Evolutionary conservation across 2,888 invertebrate species (phyloP).

Genomic region (Diogma glabrata): DNA sequence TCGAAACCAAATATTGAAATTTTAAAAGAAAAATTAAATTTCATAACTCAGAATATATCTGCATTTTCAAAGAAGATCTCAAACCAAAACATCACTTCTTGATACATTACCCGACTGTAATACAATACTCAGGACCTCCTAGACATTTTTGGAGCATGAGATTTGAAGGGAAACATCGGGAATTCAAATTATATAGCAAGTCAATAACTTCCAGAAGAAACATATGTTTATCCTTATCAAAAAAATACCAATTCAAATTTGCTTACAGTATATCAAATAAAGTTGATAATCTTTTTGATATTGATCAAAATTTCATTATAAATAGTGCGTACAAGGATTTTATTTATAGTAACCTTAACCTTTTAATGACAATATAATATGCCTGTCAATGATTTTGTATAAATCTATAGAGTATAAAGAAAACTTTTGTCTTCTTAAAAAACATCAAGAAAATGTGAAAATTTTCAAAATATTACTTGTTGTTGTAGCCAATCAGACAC

Average conservation of each 20-base stretch:
- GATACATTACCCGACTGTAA: conserved; percentile 15
- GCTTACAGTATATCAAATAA: neutral
- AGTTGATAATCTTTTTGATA: neutral
- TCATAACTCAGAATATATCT: conserved; percentile 12
- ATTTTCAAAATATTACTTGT: conserved; percentile 1
- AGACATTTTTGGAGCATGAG: conserved; percentile 16
- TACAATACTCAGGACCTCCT: conserved; percentile 15
- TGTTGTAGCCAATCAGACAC: neutral
- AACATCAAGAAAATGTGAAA: too few species aligned
- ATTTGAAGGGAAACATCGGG: conserved; percentile 17
- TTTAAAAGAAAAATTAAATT: conserved; percentile 13
- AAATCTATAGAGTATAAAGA: neutral
- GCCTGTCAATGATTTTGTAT: neutral
- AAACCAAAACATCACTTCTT: conserved; percentile 17
- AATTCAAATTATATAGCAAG: neutral
- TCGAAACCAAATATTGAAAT: conserved; percentile 3
- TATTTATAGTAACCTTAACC: neutral
- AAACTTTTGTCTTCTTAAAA: neutral
- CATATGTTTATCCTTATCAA: neutral
- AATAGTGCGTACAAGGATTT: neutral
- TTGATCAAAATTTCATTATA: neutral
- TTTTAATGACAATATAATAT: neutral
- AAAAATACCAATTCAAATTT: neutral
- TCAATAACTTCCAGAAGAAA: neutral
- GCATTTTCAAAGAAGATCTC: conserved; percentile 14